Conservation (phyloP, 2,113 vertebrate species). For the Globicephala melas region DNA sequence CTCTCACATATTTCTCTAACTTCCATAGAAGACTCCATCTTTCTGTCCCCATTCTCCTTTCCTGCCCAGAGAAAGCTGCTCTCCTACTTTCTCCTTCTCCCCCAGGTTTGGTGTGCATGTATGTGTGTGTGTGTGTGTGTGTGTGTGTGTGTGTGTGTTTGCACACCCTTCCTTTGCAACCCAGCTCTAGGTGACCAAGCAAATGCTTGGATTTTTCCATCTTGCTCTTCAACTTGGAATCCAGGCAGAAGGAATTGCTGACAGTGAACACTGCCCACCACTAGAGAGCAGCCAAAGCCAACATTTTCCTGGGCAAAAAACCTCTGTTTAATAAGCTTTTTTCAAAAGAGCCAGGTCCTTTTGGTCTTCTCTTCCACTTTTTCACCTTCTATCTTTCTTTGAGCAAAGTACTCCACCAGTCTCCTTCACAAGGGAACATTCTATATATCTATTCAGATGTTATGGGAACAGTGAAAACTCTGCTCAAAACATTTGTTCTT, state of each 20-base stretch:
- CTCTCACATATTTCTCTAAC: background rate
- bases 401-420: background rate
- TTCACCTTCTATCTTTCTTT: conserved; percentile 16
- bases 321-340: background rate
- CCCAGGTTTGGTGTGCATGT: background rate
- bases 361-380: conserved; percentile 30
- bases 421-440: background rate
- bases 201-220: conserved; percentile 4
- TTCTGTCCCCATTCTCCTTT: background rate
- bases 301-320: conserved; percentile 67
- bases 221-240: background rate
- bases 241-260: background rate
- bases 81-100: background rate
- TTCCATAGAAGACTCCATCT: background rate
- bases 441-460: background rate
- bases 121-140: background rate
- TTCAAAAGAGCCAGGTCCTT: conserved; percentile 32
- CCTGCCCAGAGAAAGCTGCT: background rate
- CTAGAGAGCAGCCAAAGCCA: conserved; percentile 84
- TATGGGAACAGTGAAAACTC: background rate
- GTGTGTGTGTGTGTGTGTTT: no score
- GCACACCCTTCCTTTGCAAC: background rate
- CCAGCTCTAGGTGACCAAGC: background rate
- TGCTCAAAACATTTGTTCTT: background rate
- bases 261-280: conserved; percentile 77